Conservation (phyloP, 2,797 vertebrate species). For the Sebastolobus alascanus region DNA sequence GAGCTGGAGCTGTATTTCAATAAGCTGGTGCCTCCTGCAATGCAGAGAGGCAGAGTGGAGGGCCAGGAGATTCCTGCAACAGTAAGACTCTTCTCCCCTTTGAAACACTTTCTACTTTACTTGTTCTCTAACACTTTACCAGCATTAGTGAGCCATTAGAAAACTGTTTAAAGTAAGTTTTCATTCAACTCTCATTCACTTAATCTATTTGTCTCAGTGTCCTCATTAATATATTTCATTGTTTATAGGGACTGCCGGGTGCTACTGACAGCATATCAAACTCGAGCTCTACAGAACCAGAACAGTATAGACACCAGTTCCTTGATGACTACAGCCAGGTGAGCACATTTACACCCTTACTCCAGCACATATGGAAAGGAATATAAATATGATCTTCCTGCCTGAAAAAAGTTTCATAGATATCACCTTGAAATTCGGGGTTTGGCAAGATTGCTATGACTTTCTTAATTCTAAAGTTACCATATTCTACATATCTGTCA, state of each 20-base stretch:
- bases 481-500: neutral
- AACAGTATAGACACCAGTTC: slow-evolving; percentile 72
- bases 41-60: slow-evolving; percentile 86
- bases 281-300: slow-evolving; percentile 68
- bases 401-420: slow-evolving; percentile 1
- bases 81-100: slow-evolving; percentile 64
- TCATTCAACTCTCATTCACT: neutral
- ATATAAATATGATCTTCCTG: neutral
- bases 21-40: slow-evolving; percentile 89
- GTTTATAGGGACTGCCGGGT: slow-evolving; percentile 61
- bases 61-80: slow-evolving; percentile 85
- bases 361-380: neutral
- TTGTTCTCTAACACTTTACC: neutral
- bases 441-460: neutral
- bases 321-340: slow-evolving; percentile 80
- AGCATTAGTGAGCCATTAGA: neutral
- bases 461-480: neutral
- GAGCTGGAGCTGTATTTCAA: slow-evolving; percentile 93
- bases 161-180: neutral
- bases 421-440: neutral
- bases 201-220: neutral
- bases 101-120: neutral
- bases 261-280: slow-evolving; percentile 57
- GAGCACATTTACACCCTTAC: neutral
- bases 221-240: neutral